Conservation (phyloP, 2,797 vertebrate genomes). For the Tarsius wallacei region DNA sequence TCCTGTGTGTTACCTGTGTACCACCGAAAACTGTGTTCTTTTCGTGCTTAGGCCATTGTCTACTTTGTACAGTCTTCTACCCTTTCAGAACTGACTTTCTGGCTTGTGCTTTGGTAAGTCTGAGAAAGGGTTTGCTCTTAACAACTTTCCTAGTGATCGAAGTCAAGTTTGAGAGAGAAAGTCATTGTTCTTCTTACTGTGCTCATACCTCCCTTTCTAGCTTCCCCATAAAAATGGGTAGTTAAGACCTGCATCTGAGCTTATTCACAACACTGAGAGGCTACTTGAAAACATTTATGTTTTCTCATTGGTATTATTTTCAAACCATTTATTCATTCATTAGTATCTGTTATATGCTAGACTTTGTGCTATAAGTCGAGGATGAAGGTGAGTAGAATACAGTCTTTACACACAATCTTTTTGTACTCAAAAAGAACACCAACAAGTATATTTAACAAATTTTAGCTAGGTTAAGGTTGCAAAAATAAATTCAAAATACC, state of each 20-base stretch:
- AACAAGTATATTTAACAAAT: background rate
- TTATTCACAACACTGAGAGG: conserved; percentile 16
- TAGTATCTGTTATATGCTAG: background rate
- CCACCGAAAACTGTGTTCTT: background rate
- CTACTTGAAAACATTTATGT: conserved; percentile 6
- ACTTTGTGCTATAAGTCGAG: background rate
- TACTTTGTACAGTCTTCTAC: background rate
- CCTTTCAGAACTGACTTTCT: background rate
- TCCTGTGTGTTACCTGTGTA: background rate
- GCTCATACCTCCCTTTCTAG: background rate
- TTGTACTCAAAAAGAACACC: background rate
- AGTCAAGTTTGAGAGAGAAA: background rate
- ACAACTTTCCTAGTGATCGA: background rate
- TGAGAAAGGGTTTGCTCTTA: background rate
- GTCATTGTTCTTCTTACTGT: background rate
- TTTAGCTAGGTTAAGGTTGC: conserved; percentile 50
- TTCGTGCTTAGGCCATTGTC: background rate
- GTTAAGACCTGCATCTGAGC: background rate
- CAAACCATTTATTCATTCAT: conserved; percentile 2
- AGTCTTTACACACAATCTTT: background rate
- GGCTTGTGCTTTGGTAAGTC: background rate
- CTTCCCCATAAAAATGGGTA: background rate
- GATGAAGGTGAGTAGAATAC: background rate
- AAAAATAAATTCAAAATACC: background rate
- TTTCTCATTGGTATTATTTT: conserved; percentile 51